Base-by-base conservation (phyloP, 2,888 invertebrate genomes). In the Eupithecia exiguata region DNA sequence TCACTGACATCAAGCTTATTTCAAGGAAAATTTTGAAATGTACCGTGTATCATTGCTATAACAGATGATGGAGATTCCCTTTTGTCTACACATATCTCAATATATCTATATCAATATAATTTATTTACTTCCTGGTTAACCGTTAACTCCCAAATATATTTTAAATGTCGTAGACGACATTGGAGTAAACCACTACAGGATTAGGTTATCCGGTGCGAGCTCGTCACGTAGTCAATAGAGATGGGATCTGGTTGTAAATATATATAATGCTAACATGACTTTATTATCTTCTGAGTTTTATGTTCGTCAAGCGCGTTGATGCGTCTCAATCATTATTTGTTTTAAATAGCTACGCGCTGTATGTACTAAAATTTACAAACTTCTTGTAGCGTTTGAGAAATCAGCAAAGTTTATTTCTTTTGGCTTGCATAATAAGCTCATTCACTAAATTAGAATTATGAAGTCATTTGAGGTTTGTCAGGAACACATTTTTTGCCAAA, bases 61-160 rank as follows among this genome's bases (percentile, higher is more conserved):
- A n/a, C 62, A 62, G 62, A 62, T 35, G 30, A 62, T 30, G 18
- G 35, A 62, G 35, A 62, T 21, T 35, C 21, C n/a, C 30, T 53
- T 16, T 46, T 68, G 68, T 43, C 21, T 35, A 53, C 58, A 68
- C 10, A 62, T 21, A 4, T 25, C 49, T 14, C n/a, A n/a, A n/a
- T n/a, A n/a, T n/a, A n/a, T n/a, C n/a, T n/a, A n/a, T 70, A 65
- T 38, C 40, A 65, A 38, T n/a, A 53, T 43, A 49, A 53, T 70
- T 25, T n/a, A 69, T 62, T 53, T 40, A 43, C n/a, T 43, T 43
- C 69, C 30, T 62, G 71, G 83, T 85, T 70, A 63, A 65, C 70
- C 49, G 68, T 72, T 58, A 69, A 88, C 87, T 84, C 84, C 86
- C 87, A 87, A 88, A 89, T 88, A 87, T 88, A 89, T 86, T 88